Conservation (phyloP, 2,113 vertebrate genomes). For the Zapornia atra region DNA sequence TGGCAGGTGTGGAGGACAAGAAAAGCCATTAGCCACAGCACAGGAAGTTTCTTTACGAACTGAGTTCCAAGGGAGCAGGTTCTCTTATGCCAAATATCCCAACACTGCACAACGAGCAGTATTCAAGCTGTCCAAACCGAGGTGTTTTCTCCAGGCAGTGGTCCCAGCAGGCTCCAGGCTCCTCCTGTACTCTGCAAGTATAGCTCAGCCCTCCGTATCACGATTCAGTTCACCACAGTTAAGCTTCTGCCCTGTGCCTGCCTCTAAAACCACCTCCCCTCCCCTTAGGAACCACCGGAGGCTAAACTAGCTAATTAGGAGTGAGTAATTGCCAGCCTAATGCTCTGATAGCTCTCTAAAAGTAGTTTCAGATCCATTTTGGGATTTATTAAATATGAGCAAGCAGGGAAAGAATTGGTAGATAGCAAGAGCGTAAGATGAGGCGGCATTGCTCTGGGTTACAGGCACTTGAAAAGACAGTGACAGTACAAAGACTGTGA, state of each 20-base stretch:
- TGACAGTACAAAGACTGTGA: neutral
- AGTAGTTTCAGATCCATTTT: neutral
- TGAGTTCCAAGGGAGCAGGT: neutral
- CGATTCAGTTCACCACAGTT: fast-evolving
- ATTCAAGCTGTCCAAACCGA: neutral
- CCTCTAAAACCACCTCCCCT: neutral
- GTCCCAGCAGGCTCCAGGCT: neutral
- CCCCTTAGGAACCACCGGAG: neutral
- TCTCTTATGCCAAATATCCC: neutral
- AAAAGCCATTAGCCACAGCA: neutral
- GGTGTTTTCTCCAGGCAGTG: neutral
- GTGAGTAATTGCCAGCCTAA: neutral
- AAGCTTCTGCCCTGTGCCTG: neutral
- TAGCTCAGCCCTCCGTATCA: neutral
- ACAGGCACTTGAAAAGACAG: neutral
- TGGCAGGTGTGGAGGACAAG: neutral
- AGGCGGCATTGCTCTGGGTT: neutral
- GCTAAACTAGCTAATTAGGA: neutral
- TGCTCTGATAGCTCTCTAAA: neutral
- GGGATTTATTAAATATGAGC: neutral
- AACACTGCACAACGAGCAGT: fast-evolving
- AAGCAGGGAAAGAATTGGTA: neutral
- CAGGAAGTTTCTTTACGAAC: neutral
- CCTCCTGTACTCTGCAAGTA: neutral
- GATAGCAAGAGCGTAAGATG: neutral